Evolutionary conservation across 2,888 invertebrate species (phyloP), one percentile per base, ranked within the genome.

Genomic region (Plusia festucae): DNA sequence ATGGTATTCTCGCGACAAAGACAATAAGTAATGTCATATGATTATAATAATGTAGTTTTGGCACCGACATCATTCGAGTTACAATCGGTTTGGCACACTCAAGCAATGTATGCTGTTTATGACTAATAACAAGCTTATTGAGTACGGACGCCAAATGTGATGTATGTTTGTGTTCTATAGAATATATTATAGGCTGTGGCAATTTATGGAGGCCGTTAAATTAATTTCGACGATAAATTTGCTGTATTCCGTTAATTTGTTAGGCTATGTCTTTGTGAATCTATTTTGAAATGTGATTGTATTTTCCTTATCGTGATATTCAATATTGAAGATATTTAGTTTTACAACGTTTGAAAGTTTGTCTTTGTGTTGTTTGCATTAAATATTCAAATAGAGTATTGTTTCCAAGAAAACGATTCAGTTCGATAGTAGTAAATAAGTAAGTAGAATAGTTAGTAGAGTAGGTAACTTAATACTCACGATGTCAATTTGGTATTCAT

Each of bases 111-210:
- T 74, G 67, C 58, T 61, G 62, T 73, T 66, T 63, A 68, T 55
- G 58, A 53, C 53, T 62, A 54, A 60, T 63, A 61, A 53, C 58
- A 58, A 24, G 60, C 52, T 30, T 56, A 69, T 59, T 53, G 76
- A 64, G 69, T 60, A 52, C 27, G 61, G 59, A 75, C 60, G 70
- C 62, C 79, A 70, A 75, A 76, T 58, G 40, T 76, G 59, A 73
- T 67, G 34, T 57, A 64, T 59, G 66, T 49, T 76, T 60, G 58
- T 56, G 30, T 59, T 56, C 73, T 16, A 30, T 34, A 15, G 1
- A 66, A 62, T 59, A 62, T 59, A 66, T 73, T 58, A 59, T 18
- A n/a, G 20, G 15, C 20, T 24, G 2, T 22, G 3, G 6, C 70
- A 16, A 70, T 58, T 32, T 57, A 40, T 46, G 15, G 46, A 1